phyloP scores from a whole-genome alignment of 2,113 vertebrate genomes.

The Petaurus breviceps region DNA sequence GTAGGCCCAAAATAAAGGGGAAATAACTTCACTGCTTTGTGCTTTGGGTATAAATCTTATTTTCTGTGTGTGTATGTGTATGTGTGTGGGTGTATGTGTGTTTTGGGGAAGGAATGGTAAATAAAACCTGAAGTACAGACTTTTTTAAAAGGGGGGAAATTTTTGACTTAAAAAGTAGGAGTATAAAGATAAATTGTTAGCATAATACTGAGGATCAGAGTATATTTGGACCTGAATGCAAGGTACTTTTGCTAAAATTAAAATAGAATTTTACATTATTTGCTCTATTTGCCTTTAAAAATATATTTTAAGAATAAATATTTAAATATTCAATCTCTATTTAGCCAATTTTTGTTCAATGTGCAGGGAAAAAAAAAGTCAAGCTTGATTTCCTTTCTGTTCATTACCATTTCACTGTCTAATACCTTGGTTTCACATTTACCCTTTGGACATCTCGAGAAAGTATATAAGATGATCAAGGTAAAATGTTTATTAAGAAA shows the following conservation, averaged over 20 bases:
- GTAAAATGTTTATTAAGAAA: neutral
- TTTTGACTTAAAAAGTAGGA: neutral
- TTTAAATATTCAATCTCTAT: constrained; percentile 3
- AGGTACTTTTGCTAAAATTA: neutral
- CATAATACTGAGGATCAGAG: neutral
- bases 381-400: neutral
- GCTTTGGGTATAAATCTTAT: neutral
- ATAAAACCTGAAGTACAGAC: neutral
- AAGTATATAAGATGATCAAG: neutral
- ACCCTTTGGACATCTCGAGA: constrained; percentile 12
- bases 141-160: neutral
- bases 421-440: neutral
- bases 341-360: constrained; percentile 18
- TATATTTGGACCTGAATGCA: neutral
- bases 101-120: neutral
- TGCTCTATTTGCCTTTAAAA: neutral
- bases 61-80: neutral
- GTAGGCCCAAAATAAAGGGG: neutral
- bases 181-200: neutral
- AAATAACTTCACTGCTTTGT: neutral
- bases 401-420: neutral
- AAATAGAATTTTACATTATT: neutral
- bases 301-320: neutral
- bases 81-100: neutral
- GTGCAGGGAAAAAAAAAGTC: neutral